A percentile compares a stretch with the other conserved stretches of the same genome.
phyloP scores from a whole-genome alignment of 1,140 invertebrate species.

The Coboldia fuscipes region DNA sequence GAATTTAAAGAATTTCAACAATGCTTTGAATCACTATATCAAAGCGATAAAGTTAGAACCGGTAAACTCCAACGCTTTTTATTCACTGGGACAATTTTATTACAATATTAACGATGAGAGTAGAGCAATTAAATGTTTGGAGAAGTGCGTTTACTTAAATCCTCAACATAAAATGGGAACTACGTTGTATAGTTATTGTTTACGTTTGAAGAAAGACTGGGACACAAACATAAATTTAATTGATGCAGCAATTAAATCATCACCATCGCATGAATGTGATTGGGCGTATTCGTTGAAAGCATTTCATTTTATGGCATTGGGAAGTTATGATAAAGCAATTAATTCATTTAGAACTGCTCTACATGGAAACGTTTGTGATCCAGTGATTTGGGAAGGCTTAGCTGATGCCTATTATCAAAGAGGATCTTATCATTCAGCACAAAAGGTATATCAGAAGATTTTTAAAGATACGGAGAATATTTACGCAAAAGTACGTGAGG shows the following conservation, averaged over 20 bases:
- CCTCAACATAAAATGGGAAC: slow-evolving; percentile 37
- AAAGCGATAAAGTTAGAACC: slow-evolving; percentile 54
- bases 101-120: slow-evolving; percentile 31
- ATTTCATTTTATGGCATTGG: slow-evolving; percentile 46
- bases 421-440: slow-evolving; percentile 63
- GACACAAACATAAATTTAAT: slow-evolving; percentile 46
- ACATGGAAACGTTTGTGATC: slow-evolving; percentile 41
- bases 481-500: slow-evolving; percentile 64
- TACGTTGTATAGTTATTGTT: slow-evolving; percentile 50
- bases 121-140: slow-evolving; percentile 57
- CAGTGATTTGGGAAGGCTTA: slow-evolving; percentile 63
- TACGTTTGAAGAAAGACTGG: slow-evolving; percentile 40
- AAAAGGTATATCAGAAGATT: slow-evolving; percentile 66
- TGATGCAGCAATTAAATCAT: slow-evolving; percentile 28
- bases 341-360: slow-evolving; percentile 53
- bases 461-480: slow-evolving; percentile 36
- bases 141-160: slow-evolving; percentile 60
- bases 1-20: slow-evolving; percentile 32
- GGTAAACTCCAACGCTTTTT: slow-evolving; percentile 45
- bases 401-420: slow-evolving; percentile 68
- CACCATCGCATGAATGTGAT: slow-evolving; percentile 28
- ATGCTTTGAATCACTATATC: slow-evolving; percentile 37
- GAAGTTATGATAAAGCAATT: slow-evolving; percentile 48
- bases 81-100: slow-evolving; percentile 59
- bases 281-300: slow-evolving; percentile 70